Evolutionary conservation across 2,797 vertebrate species (phyloP).

Genomic region (Sebastes hubbsi): DNA sequence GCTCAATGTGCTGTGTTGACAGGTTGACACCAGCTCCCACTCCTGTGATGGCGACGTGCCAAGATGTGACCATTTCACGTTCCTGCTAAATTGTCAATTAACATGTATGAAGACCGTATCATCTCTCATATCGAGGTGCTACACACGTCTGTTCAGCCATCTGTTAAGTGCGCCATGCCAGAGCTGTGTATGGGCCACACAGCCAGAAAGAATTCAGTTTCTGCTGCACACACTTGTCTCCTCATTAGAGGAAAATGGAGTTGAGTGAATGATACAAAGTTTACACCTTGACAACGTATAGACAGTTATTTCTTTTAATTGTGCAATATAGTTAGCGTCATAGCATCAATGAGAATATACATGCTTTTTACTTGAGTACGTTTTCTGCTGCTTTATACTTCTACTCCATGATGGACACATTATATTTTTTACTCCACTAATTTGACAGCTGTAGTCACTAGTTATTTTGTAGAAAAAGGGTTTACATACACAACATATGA

Average conservation of each 20-base stretch:
- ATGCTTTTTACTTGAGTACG: not conserved
- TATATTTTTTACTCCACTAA: not conserved
- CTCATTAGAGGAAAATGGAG: slow-evolving; percentile 13
- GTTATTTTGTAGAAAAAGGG: not conserved
- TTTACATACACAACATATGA: not conserved
- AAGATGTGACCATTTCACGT: slow-evolving; percentile 35
- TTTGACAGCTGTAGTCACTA: not conserved
- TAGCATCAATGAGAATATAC: not conserved
- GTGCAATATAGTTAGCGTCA: not conserved
- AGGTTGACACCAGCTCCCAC: slow-evolving; percentile 38
- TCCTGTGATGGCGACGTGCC: not conserved
- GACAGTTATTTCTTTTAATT: not conserved
- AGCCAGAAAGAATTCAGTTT: not conserved
- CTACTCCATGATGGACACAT: not conserved
- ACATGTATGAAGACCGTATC: slow-evolving; percentile 53
- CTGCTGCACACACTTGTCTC: not conserved
- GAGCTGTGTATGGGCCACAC: not conserved
- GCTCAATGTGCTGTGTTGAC: slow-evolving; percentile 22
- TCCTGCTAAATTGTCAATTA: slow-evolving; percentile 59
- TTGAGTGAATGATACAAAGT: not conserved
- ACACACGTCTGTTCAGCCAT: slow-evolving; percentile 46
- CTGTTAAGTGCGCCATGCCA: slow-evolving; percentile 35
- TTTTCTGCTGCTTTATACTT: not conserved
- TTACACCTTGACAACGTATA: not conserved
- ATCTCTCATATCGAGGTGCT: slow-evolving; percentile 18